Conservation (phyloP, 1,140 invertebrate species). For the Adelges cooleyi region DNA sequence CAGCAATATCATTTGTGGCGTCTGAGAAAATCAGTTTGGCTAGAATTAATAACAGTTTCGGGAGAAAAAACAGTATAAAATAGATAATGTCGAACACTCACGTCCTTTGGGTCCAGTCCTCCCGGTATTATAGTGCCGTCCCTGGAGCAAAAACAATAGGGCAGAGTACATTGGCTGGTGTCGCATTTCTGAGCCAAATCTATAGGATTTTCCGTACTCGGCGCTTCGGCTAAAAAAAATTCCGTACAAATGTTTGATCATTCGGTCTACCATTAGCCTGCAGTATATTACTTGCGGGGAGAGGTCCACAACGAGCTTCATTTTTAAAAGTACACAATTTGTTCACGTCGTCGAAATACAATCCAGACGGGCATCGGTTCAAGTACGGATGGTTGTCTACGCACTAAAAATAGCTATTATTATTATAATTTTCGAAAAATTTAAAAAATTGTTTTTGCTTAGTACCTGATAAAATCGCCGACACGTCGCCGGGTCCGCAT, state of each 20-base stretch:
- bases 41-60: no score
- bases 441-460: no score
- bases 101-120: slow-evolving; percentile 63
- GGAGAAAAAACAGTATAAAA: not conserved
- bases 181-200: slow-evolving; percentile 71
- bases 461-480: slow-evolving; percentile 72
- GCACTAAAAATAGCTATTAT: slow-evolving; percentile 55
- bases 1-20: slow-evolving; percentile 84
- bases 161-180: slow-evolving; percentile 59
- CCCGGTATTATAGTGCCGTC: slow-evolving; percentile 80
- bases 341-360: slow-evolving; percentile 80
- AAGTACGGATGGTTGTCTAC: slow-evolving; percentile 76
- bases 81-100: slow-evolving; percentile 39
- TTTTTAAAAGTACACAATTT: slow-evolving; percentile 85
- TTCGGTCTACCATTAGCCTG: not conserved
- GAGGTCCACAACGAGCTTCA: slow-evolving; percentile 79
- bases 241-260: no score
- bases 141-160: slow-evolving; percentile 87
- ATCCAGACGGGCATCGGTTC: slow-evolving; percentile 74
- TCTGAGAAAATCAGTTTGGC: slow-evolving; percentile 42
- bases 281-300: slow-evolving; percentile 62
- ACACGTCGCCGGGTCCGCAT: slow-evolving; percentile 78
- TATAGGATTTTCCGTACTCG: slow-evolving; percentile 62
- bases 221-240: slow-evolving; percentile 54
- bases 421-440: no score